Evolutionary conservation across 2,797 vertebrate species (phyloP).

Genomic region (Myotis myotis): DNA sequence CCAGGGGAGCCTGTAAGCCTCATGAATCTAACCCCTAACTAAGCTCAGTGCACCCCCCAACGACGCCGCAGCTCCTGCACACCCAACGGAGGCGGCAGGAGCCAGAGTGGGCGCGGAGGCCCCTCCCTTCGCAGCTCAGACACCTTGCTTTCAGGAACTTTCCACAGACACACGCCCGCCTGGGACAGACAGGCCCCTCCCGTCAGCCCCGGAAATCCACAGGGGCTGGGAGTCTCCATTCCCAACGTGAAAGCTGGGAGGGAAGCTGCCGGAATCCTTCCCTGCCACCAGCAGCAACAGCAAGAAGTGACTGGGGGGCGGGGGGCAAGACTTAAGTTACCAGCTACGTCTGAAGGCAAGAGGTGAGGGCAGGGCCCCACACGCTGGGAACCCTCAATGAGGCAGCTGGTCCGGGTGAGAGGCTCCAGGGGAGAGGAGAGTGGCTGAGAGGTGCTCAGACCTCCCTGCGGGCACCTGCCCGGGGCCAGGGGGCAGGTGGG

Average conservation of each 20-base stretch:
- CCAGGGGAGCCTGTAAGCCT: neutral
- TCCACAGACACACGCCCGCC: neutral
- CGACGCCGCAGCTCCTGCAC: neutral
- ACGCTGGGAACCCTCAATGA: neutral
- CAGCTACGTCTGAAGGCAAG: neutral
- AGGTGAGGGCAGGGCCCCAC: neutral
- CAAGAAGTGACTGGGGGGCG: neutral
- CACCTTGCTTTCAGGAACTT: neutral
- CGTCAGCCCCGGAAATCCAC: neutral
- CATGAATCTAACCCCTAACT: neutral
- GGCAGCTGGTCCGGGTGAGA: neutral
- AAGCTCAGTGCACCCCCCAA: neutral
- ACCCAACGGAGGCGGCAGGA: neutral
- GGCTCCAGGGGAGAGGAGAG: neutral
- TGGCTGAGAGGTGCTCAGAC: neutral
- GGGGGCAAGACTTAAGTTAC: neutral
- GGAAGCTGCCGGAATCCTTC: neutral
- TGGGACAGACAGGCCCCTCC: neutral
- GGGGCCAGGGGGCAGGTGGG: constrained; percentile 4
- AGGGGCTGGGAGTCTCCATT: no score
- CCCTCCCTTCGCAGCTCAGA: neutral
- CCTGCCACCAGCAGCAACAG: neutral
- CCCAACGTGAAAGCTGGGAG: neutral
- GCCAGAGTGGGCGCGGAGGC: neutral
- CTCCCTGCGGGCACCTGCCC: neutral